Percentiles rank a stretch among this genome's conserved stretches.
Conservation (phyloP, 2,888 invertebrate species). For the Isotomurus palustris region DNA sequence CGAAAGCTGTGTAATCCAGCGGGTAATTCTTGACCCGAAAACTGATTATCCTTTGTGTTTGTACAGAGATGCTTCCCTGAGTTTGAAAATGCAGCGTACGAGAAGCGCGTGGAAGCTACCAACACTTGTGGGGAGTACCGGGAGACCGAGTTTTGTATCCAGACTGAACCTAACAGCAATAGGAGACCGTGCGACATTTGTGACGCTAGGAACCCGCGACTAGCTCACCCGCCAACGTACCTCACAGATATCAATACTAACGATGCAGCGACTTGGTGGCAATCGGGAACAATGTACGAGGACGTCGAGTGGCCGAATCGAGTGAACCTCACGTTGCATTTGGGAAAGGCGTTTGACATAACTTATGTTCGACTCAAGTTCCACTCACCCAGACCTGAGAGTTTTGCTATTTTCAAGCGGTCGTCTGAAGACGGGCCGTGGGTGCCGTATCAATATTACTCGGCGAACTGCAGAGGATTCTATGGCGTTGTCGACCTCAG, state of each 20-base stretch:
- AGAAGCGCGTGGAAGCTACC: conserved; percentile 81
- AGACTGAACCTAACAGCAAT: conserved; percentile 67
- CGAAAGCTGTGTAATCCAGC: background rate
- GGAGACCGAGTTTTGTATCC: conserved; percentile 78
- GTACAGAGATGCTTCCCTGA: conserved; percentile 88
- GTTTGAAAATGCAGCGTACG: conserved; percentile 94
- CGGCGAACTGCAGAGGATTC: conserved; percentile 86
- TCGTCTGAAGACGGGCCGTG: conserved; percentile 70
- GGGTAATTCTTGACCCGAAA: background rate
- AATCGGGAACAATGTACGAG: conserved; percentile 95
- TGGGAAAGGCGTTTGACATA: conserved; percentile 93
- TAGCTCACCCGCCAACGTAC: conserved; percentile 66
- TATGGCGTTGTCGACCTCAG: conserved; percentile 77
- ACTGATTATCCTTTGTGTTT: conserved; percentile 2
- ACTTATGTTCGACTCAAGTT: conserved; percentile 92
- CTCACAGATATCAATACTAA: conserved; percentile 89
- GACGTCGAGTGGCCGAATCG: conserved; percentile 83
- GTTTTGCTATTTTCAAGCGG: conserved; percentile 91
- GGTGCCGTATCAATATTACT: conserved; percentile 88
- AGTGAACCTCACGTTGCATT: conserved; percentile 85
- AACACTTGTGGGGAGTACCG: conserved; percentile 90
- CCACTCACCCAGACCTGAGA: conserved; percentile 93
- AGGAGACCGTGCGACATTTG: conserved; percentile 77
- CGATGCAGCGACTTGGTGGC: conserved; percentile 93
- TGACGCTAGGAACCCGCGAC: conserved; percentile 54